Conservation (phyloP, 1,140 invertebrate genomes). For the Drosophila carrolli region DNA sequence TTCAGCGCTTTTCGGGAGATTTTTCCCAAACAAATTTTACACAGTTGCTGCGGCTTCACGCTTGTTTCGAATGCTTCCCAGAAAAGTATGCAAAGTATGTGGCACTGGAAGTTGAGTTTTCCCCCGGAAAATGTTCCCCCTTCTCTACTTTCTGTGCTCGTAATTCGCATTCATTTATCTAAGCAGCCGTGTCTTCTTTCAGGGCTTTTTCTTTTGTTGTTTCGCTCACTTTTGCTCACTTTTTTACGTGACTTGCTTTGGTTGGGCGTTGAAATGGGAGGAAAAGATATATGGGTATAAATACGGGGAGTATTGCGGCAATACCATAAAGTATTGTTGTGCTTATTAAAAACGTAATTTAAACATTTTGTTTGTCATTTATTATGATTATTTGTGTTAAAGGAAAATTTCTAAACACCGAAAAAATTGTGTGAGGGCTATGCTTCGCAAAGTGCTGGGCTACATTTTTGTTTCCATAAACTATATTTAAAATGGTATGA, state of each 20-base stretch:
- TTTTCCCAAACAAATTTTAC: slow-evolving; percentile 54
- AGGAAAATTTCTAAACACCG: slow-evolving; percentile 8
- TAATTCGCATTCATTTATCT: slow-evolving; percentile 78
- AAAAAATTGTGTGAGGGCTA: background rate
- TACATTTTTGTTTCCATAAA: too few species aligned
- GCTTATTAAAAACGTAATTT: slow-evolving; percentile 75
- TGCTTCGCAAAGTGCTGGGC: too few species aligned
- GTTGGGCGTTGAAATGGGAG: slow-evolving; percentile 2
- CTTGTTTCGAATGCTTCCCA: slow-evolving; percentile 49
- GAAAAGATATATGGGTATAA: slow-evolving; percentile 27
- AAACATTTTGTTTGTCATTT: slow-evolving; percentile 71
- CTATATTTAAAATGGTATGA: too few species aligned
- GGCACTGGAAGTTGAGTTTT: slow-evolving; percentile 30
- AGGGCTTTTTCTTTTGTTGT: slow-evolving; percentile 66
- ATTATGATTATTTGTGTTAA: slow-evolving; percentile 70
- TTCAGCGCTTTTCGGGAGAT: slow-evolving; percentile 15
- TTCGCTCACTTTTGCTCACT: slow-evolving; percentile 62
- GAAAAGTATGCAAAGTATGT: slow-evolving; percentile 75
- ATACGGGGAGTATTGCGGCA: slow-evolving; percentile 4
- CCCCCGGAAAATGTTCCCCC: slow-evolving; percentile 11
- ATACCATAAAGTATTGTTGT: slow-evolving; percentile 65
- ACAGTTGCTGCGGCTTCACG: slow-evolving; percentile 69
- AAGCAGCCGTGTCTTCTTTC: slow-evolving; percentile 67
- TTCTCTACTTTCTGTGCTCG: slow-evolving; percentile 4
- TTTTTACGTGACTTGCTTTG: slow-evolving; percentile 63